Base-by-base conservation (phyloP, 2,113 vertebrate genomes). In the Romanogobio albipinnatus region DNA sequence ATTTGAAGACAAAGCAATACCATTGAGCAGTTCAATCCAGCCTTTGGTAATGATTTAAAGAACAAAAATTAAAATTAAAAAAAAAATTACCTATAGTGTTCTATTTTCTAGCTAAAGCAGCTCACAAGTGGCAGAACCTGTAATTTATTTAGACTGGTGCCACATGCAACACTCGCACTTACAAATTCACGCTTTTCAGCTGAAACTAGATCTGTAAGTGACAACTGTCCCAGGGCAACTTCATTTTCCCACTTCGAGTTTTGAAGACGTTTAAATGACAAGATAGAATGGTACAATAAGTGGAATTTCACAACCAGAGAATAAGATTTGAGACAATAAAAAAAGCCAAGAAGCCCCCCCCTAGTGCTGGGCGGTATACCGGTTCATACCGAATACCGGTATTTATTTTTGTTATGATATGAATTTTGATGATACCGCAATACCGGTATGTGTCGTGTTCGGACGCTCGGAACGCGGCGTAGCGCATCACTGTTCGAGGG, bases 221-320 rank as follows among this genome's bases (percentile, higher is more conserved):
- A 49, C 70, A 45, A 24, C 22, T 74, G 70, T 49, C 43, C n/a
- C 13, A 74, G n/a, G n/a, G 70, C n/a, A 47, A 74, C 43, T 74
- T 74, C n/a, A 47, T 24, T 74, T 74, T 74, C 71, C 43, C 71
- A 74, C n/a, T 26, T 66, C 14, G 3, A 61, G 58, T 61, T 61
- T 71, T 43, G 8, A 70, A 19, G 17, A 68, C 19, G 22, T 24
- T 49, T 3, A 45, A 49, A 74, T n/a, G 19, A 45, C 19, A 71
- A 43, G 19, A 71, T 45, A n/a, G 10, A 43, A 66, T 6, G 66
- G 36, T 43, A 22, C 66, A 70, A 70, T 70, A 39, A 43, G 39
- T 8, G 33, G 3, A 68, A 39, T 36, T 39, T 36, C 64, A 36
- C 4, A 9, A 9, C 15, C 66, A 22, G 4, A 19, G 19, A 71